These are phyloP conservation scores for Sinocyclocheilus maitianheensis DNA, from an alignment of 2,113 vertebrate genomes.

Conservation along the genomic window DNA sequence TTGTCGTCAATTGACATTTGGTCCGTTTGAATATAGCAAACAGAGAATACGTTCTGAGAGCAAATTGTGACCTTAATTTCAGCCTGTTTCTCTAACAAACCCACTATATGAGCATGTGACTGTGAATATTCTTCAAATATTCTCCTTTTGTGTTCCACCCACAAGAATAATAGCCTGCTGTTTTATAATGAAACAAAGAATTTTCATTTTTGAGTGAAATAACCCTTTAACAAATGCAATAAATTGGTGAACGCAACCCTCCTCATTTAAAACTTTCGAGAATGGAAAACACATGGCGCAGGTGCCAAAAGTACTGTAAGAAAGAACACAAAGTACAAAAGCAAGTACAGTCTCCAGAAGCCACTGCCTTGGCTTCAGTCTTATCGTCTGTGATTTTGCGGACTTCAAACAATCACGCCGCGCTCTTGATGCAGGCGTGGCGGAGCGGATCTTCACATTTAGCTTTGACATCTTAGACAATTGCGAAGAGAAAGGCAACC, in stretches of 20 bases:
- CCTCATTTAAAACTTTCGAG: conserved; percentile 12
- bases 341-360: conserved; percentile 22
- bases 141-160: neutral
- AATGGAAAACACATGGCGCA: conserved; percentile 6
- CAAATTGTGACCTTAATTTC: neutral
- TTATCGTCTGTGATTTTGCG: conserved; percentile 59
- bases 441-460: conserved; percentile 73
- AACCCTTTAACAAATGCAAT: conserved; percentile 7
- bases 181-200: neutral
- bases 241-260: neutral
- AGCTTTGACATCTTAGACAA: conserved; percentile 80
- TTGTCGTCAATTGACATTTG: neutral
- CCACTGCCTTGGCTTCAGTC: conserved; percentile 52
- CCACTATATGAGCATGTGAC: neutral
- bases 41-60: neutral
- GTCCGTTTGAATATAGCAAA: neutral
- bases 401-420: conserved; percentile 64
- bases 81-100: neutral
- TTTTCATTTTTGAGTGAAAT: neutral
- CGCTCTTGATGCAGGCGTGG: conserved; percentile 69
- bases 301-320: conserved; percentile 7
- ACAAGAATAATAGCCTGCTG: neutral
- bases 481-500: conserved; percentile 70
- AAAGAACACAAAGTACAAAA: conserved; percentile 37
- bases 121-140: neutral